Evolutionary conservation across 2,888 invertebrate genomes (phyloP).

Genomic region (Stenodera caucasica): DNA sequence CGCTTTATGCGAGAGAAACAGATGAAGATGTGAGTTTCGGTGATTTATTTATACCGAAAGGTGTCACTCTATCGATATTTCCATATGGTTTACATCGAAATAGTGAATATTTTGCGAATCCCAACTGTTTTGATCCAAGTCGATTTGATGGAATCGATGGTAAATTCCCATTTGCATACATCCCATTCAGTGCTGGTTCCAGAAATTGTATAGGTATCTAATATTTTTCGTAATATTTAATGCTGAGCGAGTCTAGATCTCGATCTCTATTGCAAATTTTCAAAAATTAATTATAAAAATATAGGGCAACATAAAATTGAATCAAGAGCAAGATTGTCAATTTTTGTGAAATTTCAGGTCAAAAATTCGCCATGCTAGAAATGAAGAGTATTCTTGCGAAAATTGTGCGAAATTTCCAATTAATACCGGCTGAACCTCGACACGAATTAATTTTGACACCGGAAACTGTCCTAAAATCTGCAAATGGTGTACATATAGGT

Average conservation of each 20-base stretch:
- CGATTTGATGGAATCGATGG: conserved; percentile 56
- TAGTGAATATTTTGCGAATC: conserved; percentile 58
- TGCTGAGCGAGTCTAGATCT: too few relatives aligned
- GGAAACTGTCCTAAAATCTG: neutral
- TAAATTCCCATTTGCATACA: conserved; percentile 59
- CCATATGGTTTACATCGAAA: conserved; percentile 58
- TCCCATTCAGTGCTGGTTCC: conserved; percentile 67
- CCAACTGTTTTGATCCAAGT: conserved; percentile 60
- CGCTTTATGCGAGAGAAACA: conserved; percentile 38
- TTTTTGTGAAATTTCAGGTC: conserved; percentile 42
- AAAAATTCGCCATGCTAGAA: conserved; percentile 60
- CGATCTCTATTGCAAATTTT: too few relatives aligned
- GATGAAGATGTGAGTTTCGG: conserved; percentile 33
- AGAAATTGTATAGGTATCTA: conserved; percentile 63
- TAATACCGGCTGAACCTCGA: conserved; percentile 29
- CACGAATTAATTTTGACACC: conserved; percentile 17
- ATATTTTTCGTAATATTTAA: too few relatives aligned
- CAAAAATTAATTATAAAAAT: too few relatives aligned
- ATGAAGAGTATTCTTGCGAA: conserved; percentile 60
- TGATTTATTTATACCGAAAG: conserved; percentile 44
- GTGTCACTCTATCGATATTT: conserved; percentile 53
- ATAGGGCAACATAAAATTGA: too few relatives aligned
- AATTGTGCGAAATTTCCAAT: conserved; percentile 57
- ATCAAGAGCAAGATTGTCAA: too few relatives aligned
- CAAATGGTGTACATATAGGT: conserved; percentile 5